phyloP scores from a whole-genome alignment of 2,797 vertebrate genomes.

The Myripristis murdjan region DNA sequence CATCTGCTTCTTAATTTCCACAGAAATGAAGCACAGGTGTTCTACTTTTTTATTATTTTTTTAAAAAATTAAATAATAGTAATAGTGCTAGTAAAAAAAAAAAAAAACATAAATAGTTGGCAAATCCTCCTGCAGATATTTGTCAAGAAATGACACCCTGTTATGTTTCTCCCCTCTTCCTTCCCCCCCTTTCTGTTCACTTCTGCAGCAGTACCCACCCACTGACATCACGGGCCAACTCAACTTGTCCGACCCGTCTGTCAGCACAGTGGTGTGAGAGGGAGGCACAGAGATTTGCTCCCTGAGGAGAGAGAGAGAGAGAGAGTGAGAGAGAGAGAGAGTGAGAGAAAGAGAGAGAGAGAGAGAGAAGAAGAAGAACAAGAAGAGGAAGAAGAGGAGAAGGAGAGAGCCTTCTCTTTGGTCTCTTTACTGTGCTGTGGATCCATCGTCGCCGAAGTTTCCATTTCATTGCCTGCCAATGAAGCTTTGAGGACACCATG shows the following conservation, averaged over 20 bases:
- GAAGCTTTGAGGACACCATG: slow-evolving; percentile 47
- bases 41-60: slow-evolving; percentile 20
- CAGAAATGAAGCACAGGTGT: slow-evolving; percentile 54
- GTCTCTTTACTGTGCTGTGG: slow-evolving; percentile 35
- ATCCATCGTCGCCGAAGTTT: slow-evolving; percentile 46
- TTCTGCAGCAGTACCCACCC: slow-evolving; percentile 97
- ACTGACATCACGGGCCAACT: slow-evolving; percentile 99
- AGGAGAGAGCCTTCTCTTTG: slow-evolving; percentile 32
- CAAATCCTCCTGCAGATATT: slow-evolving; percentile 3
- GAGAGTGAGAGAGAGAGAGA: slow-evolving; percentile 31
- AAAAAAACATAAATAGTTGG: not conserved
- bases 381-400: not conserved
- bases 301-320: slow-evolving; percentile 68
- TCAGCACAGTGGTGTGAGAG: slow-evolving; percentile 98
- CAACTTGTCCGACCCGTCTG: slow-evolving; percentile 99
- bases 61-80: slow-evolving; percentile 16
- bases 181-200: slow-evolving; percentile 64
- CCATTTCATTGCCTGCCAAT: slow-evolving; percentile 51
- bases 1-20: slow-evolving; percentile 58
- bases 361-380: not conserved
- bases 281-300: slow-evolving; percentile 39
- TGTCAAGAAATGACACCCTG: slow-evolving; percentile 47
- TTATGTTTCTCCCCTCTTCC: slow-evolving; percentile 52
- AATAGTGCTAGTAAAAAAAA: not conserved
- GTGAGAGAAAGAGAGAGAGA: slow-evolving; percentile 42